Conservation (phyloP, 1,140 invertebrate genomes). For the Coptotermes formosanus region DNA sequence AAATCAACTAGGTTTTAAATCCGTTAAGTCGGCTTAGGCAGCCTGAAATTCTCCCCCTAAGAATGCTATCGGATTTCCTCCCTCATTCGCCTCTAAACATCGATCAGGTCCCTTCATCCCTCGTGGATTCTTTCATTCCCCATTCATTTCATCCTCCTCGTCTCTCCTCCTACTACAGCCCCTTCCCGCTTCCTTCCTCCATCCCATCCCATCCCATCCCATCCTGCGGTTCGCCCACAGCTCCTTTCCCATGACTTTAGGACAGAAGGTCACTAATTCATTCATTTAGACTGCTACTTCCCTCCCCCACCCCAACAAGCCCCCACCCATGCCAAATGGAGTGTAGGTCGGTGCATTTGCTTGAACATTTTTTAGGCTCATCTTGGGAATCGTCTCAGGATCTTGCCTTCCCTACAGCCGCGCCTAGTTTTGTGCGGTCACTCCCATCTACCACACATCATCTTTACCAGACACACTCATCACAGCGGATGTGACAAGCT, state of each 20-base stretch:
- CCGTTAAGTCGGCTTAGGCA: background rate
- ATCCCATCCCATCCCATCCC: background rate
- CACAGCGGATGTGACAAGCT: no score
- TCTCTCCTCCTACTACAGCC: background rate
- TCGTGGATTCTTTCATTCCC: background rate
- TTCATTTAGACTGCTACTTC: constrained; percentile 3
- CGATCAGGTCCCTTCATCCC: constrained; percentile 8
- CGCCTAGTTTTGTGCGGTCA: background rate
- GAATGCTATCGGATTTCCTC: background rate
- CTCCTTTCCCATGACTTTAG: background rate
- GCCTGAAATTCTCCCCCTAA: background rate
- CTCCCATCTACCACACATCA: background rate
- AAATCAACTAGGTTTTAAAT: background rate
- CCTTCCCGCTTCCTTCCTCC: background rate
- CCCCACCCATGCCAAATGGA: background rate
- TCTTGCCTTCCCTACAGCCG: background rate
- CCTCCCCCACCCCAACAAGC: background rate
- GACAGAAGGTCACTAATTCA: constrained; percentile 1
- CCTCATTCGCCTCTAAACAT: background rate
- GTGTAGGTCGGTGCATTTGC: background rate
- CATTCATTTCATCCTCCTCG: background rate
- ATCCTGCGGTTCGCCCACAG: background rate
- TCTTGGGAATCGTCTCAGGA: background rate
- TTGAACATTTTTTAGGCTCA: background rate
- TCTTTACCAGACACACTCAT: background rate